These are phyloP conservation scores for Cuculus canorus DNA, from an alignment of 2,797 vertebrate genomes.

Conservation along the genomic window DNA sequence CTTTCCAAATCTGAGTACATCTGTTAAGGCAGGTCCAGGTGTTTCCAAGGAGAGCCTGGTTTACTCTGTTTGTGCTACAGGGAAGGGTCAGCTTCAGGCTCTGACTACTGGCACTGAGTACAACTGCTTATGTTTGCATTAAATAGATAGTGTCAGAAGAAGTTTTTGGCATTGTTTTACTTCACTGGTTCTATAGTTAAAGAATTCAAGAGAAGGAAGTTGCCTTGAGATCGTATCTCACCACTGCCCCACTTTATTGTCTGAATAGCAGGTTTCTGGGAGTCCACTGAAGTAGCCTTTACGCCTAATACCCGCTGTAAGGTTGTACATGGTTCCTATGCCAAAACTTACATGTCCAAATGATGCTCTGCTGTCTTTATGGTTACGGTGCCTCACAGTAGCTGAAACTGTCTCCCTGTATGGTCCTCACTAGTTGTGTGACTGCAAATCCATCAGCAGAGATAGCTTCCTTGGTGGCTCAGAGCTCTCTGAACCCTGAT, in stretches of 20 bases:
- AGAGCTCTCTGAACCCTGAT: not conserved
- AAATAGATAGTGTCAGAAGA: not conserved
- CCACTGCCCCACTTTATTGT: not conserved
- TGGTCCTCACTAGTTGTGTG: not conserved
- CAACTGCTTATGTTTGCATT: not conserved
- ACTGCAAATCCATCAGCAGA: not conserved
- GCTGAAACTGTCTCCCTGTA: not conserved
- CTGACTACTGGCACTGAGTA: not conserved
- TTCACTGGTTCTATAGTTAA: not conserved
- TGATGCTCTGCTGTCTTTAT: not conserved
- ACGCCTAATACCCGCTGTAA: not conserved
- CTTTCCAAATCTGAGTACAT: not conserved
- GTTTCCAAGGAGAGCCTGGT: not conserved
- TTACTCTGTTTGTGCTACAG: not conserved
- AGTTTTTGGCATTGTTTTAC: not conserved
- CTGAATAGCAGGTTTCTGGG: not conserved
- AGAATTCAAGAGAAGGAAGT: not conserved
- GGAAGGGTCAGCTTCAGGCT: not conserved
- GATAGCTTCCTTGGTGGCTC: not conserved
- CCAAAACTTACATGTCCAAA: not conserved
- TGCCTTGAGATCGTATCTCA: not conserved
- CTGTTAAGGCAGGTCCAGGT: not conserved
- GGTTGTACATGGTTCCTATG: not conserved
- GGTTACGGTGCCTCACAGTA: not conserved
- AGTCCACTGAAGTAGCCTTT: not conserved